Evolutionary conservation across 2,113 vertebrate species (phyloP).

Genomic region (Nicator chloris): DNA sequence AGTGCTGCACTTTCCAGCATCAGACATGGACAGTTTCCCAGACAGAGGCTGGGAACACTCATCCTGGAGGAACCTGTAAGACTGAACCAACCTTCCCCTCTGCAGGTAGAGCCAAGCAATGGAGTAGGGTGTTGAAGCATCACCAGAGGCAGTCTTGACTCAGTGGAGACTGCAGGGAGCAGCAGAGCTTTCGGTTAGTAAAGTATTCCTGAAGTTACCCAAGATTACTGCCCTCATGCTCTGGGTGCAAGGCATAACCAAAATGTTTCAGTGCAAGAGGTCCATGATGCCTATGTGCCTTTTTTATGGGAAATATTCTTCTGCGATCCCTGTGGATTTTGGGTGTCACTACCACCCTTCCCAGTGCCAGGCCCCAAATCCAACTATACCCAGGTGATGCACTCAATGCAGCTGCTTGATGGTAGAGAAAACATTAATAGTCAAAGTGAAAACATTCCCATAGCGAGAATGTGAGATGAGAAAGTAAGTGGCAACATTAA

Average conservation of each 20-base stretch:
- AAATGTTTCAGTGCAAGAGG: background rate
- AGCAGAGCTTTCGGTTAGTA: background rate
- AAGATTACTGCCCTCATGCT: accelerated
- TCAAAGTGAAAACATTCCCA: background rate
- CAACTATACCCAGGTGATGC: background rate
- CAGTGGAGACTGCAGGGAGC: background rate
- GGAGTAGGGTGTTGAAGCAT: background rate
- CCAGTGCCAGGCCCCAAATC: background rate
- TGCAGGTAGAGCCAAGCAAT: background rate
- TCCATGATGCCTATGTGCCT: background rate
- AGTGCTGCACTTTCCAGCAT: background rate
- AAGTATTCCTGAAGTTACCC: background rate
- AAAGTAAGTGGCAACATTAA: background rate
- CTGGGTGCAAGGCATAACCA: background rate
- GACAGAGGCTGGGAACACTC: background rate
- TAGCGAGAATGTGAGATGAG: background rate
- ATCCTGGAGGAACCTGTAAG: background rate
- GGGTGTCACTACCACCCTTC: background rate
- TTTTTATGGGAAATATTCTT: background rate
- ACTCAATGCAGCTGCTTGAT: background rate
- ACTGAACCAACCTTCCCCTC: background rate
- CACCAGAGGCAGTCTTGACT: background rate
- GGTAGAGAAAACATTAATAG: background rate
- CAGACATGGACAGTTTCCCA: background rate
- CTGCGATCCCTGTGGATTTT: background rate